These are phyloP conservation scores for Tetragnatha versicolor DNA, from an alignment of 1,140 invertebrate genomes.

Conservation along the genomic window DNA sequence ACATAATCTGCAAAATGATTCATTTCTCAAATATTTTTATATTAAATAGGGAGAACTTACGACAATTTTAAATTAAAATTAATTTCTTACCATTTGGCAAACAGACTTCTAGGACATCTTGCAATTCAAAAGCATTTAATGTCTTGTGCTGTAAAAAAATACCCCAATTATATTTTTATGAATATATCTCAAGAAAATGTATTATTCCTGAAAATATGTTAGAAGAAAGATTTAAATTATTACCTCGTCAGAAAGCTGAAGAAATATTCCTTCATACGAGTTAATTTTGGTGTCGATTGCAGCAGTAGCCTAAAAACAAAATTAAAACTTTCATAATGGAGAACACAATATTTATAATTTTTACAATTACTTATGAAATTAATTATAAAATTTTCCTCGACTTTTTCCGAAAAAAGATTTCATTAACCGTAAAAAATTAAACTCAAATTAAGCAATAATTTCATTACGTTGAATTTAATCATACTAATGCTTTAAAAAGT, in stretches of 20 bases:
- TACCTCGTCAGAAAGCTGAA: constrained; percentile 82
- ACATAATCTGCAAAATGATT: constrained; percentile 76
- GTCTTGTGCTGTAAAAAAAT: constrained; percentile 69
- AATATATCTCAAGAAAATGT: not conserved
- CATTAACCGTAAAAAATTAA: too few species aligned
- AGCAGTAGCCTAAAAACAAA: constrained; percentile 43
- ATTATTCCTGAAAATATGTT: too few species aligned
- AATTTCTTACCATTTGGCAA: constrained; percentile 79
- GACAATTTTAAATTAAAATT: not conserved
- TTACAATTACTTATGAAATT: too few species aligned
- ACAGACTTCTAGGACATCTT: constrained; percentile 92
- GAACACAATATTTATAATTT: too few species aligned
- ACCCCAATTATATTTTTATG: not conserved
- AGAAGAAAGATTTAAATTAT: not conserved
- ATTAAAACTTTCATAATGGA: too few species aligned
- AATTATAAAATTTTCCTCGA: too few species aligned
- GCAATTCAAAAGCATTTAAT: constrained; percentile 89
- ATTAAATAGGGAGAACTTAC: not conserved
- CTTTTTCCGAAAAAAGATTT: too few species aligned
- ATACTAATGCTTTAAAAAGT: too few species aligned
- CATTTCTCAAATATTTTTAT: not conserved
- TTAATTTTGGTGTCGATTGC: constrained; percentile 57
- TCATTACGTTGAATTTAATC: too few species aligned
- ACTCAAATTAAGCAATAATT: too few species aligned
- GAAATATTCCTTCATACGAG: constrained; percentile 83